Evolutionary conservation across 2,797 vertebrate genomes (phyloP).

Genomic region (Myiotriccus ornatus): DNA sequence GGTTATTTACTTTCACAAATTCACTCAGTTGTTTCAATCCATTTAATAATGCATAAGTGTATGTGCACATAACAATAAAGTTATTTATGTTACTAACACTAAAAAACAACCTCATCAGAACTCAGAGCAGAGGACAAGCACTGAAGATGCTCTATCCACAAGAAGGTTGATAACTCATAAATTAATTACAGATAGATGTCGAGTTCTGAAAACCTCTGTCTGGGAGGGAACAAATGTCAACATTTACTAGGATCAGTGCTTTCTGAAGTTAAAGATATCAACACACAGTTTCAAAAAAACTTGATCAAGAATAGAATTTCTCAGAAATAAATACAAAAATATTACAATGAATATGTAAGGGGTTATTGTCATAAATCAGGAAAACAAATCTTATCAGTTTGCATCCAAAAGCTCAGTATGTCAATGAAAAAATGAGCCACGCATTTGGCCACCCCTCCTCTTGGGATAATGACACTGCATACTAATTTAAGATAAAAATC

Average conservation of each 20-base stretch:
- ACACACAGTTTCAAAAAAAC: background rate
- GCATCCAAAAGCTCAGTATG: background rate
- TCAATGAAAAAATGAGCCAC: background rate
- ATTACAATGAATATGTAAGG: background rate
- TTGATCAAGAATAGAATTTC: background rate
- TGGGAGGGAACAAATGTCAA: background rate
- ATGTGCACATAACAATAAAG: background rate
- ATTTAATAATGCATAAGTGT: background rate
- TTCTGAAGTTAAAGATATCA: background rate
- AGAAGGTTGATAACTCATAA: background rate
- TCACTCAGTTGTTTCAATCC: background rate
- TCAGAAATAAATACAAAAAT: background rate
- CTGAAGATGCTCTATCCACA: background rate
- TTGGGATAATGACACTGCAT: background rate
- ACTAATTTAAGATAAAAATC: background rate
- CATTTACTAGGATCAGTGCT: background rate
- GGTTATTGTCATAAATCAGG: background rate
- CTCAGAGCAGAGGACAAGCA: background rate
- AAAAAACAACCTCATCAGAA: background rate
- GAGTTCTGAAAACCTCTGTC: background rate
- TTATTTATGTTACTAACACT: background rate
- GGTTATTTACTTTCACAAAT: background rate
- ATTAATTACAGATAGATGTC: background rate
- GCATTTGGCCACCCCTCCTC: accelerated
- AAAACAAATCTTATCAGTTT: background rate